Evolutionary conservation across 2,113 vertebrate genomes (phyloP), one percentile per base, ranked within the genome.

Genomic region (Semnopithecus entellus): DNA sequence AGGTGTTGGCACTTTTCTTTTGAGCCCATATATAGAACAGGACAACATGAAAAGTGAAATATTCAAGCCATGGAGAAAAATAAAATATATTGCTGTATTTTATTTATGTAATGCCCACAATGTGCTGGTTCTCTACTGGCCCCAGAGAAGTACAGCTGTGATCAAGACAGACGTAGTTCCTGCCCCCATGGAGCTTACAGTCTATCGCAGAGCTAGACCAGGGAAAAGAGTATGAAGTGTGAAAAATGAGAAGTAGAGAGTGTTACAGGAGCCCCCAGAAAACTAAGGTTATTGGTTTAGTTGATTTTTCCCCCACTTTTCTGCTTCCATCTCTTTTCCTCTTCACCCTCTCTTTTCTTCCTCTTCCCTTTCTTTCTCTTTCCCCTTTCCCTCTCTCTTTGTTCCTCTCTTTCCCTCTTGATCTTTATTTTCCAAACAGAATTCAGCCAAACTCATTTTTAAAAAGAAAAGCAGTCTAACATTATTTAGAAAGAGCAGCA

Each of bases 271-370:
- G 1, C 22, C 6, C 25, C 27, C 61, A 79, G 78, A 16, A 20
- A 43, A 72, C 9, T 2, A 17, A 57, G n/a, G 20, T n/a, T 61
- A 30, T 48, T 38, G 2, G 66, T n/a, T n/a, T 78, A 20, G 11
- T 23, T 35, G 55, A 12, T 2, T 59, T 32, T 20, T 0, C 8
- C 3, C 32, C 5, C 18, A 8, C 16, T 5, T 5, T 5, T 30
- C 10, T 35, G n/a, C 10, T 55, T 68, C 66, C 16, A 6, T 55
- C 7, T 50, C 17, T 2, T 48, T 64, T 17, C 5, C 0, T 48
- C 11, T 23, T 12, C 25, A 2, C 13, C 12, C 14, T 18, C 11
- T 35, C 11, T 23, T 22, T 18, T 45, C 79, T 7, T 3, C 32
- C 16, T 50, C 32, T 8, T 10, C 38, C 43, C 20, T 20, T 14